phyloP scores from a whole-genome alignment of 2,797 vertebrate genomes.

The Lacerta agilis region DNA sequence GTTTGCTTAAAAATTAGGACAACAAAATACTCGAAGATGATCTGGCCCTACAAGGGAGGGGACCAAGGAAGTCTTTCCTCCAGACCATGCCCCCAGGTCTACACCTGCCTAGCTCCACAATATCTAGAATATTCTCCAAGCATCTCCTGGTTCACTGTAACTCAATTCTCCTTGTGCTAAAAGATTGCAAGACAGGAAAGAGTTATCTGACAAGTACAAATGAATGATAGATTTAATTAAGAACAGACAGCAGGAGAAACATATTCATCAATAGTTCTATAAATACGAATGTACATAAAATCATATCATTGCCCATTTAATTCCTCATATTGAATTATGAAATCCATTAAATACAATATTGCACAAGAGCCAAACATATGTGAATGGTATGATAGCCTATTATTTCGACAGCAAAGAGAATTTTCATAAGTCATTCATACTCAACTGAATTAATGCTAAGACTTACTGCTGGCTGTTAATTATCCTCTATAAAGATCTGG shows the following conservation, averaged over 20 bases:
- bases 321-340: conserved; percentile 56
- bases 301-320: conserved; percentile 47
- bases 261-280: conserved; percentile 53
- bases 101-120: not conserved
- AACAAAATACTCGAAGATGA: too few species aligned
- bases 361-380: conserved; percentile 50
- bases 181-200: conserved; percentile 12
- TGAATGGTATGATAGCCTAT: conserved; percentile 44
- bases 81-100: not conserved
- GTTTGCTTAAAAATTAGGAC: too few species aligned
- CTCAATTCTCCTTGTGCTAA: not conserved
- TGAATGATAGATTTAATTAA: conserved; percentile 65
- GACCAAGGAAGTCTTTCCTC: not conserved
- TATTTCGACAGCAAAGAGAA: conserved; percentile 64
- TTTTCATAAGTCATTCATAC: conserved; percentile 70
- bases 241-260: conserved; percentile 59
- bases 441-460: conserved; percentile 64
- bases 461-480: conserved; percentile 71
- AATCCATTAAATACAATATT: conserved; percentile 55
- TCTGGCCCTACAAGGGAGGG: not conserved
- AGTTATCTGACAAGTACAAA: conserved; percentile 71
- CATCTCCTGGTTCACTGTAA: not conserved
- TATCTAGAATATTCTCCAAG: not conserved
- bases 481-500: conserved; percentile 67
- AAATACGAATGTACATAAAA: conserved; percentile 51